These are phyloP conservation scores for Phaetusa simplex DNA, from an alignment of 2,113 vertebrate species.

Conservation along the genomic window DNA sequence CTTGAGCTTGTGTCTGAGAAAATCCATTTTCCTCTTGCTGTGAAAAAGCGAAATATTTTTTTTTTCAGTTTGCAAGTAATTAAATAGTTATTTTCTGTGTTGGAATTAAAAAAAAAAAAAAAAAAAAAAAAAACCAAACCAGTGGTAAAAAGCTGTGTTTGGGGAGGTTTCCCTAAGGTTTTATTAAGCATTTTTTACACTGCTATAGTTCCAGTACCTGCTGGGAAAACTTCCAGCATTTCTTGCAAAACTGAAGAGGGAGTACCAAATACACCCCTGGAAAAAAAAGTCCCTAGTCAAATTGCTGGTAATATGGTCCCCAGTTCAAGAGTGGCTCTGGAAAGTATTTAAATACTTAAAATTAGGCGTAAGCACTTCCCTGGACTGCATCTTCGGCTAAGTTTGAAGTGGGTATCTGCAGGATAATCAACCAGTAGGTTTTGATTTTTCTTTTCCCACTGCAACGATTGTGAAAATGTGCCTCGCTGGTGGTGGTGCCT, in stretches of 20 bases:
- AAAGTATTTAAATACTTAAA: not conserved
- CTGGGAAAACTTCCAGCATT: not conserved
- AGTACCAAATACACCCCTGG: not conserved
- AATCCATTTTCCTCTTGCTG: conserved; percentile 34
- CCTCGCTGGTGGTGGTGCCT: not conserved
- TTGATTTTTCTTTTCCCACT: not conserved
- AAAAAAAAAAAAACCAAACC: not conserved
- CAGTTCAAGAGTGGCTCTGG: not conserved
- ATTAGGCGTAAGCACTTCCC: not conserved
- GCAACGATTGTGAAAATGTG: not conserved
- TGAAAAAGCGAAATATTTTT: not conserved
- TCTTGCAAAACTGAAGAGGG: not conserved
- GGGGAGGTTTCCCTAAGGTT: not conserved
- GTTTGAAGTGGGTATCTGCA: not conserved
- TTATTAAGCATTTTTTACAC: not conserved
- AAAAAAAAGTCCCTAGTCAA: not conserved
- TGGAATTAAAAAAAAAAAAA: not conserved
- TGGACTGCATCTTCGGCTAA: not conserved
- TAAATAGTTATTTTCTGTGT: conserved; percentile 15
- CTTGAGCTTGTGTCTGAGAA: not conserved
- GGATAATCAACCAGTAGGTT: not conserved
- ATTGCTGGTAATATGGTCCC: not conserved
- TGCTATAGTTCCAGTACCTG: not conserved
- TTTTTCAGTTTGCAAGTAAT: not conserved
- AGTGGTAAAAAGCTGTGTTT: not conserved